Conservation (phyloP, 2,888 invertebrate genomes). For the Nasonia oneida region DNA sequence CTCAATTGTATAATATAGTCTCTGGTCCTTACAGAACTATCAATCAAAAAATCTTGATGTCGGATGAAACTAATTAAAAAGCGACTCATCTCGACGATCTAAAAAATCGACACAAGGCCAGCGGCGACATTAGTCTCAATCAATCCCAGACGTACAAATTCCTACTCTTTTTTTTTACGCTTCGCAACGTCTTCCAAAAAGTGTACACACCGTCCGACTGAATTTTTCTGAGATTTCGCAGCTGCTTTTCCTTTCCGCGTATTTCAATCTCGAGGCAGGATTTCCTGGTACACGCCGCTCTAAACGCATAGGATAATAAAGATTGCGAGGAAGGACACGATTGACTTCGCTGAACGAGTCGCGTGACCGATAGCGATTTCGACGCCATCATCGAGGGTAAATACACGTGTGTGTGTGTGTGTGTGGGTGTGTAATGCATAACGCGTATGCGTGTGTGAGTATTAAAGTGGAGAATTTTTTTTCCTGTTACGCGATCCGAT, state of each 20-base stretch:
- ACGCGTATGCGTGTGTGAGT: no score
- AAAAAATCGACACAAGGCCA: not conserved
- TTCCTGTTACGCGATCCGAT: not conserved
- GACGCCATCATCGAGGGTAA: not conserved
- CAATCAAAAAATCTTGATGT: not conserved
- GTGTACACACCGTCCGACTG: not conserved
- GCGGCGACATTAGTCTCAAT: not conserved
- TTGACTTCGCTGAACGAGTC: conserved; percentile 31
- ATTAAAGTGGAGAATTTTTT: not conserved
- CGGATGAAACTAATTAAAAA: not conserved
- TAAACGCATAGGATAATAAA: conserved; percentile 22
- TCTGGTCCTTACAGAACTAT: not conserved
- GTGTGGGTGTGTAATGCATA: no score
- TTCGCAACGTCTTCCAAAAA: not conserved
- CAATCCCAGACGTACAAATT: not conserved
- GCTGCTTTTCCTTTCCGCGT: not conserved
- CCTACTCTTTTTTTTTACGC: no score
- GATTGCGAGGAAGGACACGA: conserved; percentile 12
- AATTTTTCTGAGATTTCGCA: not conserved
- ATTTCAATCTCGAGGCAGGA: conserved; percentile 5
- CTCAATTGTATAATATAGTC: not conserved
- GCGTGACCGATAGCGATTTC: conserved; percentile 31
- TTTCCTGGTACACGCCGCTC: conserved; percentile 22
- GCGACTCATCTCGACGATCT: not conserved
- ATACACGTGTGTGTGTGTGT: not conserved